Conservation (phyloP, 2,797 vertebrate genomes). For the Characodon lateralis region DNA sequence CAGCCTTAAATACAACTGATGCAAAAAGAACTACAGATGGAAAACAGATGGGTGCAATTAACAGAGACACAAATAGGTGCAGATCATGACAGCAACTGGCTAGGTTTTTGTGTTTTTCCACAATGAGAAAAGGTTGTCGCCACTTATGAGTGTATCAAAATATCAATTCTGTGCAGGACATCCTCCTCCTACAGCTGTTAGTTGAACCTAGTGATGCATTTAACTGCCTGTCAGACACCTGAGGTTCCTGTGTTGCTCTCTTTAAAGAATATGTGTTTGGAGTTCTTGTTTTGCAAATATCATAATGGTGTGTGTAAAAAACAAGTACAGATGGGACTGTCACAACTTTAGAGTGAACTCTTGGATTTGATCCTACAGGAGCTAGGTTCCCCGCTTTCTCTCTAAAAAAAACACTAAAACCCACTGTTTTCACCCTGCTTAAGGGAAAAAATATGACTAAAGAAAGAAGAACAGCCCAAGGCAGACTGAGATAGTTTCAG, state of each 20-base stretch:
- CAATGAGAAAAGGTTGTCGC: not conserved
- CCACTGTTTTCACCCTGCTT: not conserved
- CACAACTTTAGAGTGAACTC: constrained; percentile 21
- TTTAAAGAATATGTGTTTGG: constrained; percentile 12
- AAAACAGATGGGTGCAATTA: not conserved
- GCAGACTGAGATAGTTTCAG: not conserved
- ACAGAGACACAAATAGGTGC: no score
- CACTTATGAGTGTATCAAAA: not conserved
- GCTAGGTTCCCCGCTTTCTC: constrained; percentile 27
- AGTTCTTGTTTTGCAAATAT: constrained; percentile 9
- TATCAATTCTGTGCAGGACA: not conserved
- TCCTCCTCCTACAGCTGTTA: not conserved
- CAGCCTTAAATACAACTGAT: no score
- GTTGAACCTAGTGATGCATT: constrained; percentile 1
- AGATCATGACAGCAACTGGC: no score
- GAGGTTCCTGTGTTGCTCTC: not conserved
- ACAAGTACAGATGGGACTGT: constrained; percentile 31
- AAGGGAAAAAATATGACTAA: constrained; percentile 10
- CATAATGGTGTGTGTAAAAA: constrained; percentile 1
- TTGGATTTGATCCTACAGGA: constrained; percentile 28
- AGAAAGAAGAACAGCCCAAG: not conserved
- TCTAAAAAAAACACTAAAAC: constrained; percentile 13
- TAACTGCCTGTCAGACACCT: constrained; percentile 2
- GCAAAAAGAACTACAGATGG: not conserved
- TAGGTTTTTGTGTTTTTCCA: not conserved